phyloP scores from a whole-genome alignment of 2,113 vertebrate species.

The Dicaeum eximium region DNA sequence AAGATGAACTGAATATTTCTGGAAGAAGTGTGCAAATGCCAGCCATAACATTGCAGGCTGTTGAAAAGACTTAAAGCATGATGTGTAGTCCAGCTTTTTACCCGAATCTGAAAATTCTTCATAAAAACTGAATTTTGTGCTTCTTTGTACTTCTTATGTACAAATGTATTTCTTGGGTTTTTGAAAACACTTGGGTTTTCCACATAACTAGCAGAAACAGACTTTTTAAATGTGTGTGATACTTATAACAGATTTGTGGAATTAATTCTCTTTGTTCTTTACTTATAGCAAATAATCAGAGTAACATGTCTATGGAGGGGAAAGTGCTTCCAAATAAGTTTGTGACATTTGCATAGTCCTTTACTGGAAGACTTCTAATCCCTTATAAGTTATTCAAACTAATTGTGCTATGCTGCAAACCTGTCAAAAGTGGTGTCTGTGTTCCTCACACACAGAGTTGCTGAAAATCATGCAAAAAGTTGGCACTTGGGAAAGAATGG shows the following conservation, averaged over 20 bases:
- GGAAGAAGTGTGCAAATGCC: background rate
- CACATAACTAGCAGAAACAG: background rate
- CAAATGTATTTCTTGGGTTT: too few species aligned
- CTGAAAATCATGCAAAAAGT: background rate
- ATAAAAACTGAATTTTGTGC: background rate
- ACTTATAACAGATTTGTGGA: background rate
- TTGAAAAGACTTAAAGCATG: background rate
- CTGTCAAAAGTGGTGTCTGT: background rate
- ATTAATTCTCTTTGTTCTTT: background rate
- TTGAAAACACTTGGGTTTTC: background rate
- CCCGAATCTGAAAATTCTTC: background rate
- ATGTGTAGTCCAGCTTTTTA: background rate
- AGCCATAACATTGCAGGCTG: background rate
- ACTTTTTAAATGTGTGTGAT: background rate
- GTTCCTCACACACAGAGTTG: background rate
- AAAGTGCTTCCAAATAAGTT: background rate
- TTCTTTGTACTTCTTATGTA: background rate
- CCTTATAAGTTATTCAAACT: background rate
- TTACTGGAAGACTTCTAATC: background rate
- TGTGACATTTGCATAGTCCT: background rate
- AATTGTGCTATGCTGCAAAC: background rate
- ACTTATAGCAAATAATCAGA: background rate
- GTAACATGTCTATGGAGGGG: background rate
- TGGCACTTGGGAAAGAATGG: background rate
- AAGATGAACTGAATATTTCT: background rate